phyloP scores from a whole-genome alignment of 2,888 invertebrate species.

The Acleris sparsana region DNA sequence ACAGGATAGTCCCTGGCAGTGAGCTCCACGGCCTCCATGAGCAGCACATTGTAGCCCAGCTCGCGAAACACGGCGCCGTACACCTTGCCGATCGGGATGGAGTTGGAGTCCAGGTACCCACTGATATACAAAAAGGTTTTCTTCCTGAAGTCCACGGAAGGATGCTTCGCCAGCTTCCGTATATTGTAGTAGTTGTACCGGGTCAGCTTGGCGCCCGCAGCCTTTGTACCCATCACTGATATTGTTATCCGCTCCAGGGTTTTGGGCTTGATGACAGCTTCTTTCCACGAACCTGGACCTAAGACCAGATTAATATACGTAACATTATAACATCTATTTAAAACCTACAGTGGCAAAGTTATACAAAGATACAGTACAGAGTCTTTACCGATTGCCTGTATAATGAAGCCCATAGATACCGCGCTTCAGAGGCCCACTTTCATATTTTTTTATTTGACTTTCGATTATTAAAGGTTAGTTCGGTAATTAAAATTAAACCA shows the following conservation, averaged over 20 bases:
- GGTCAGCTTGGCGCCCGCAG: slow-evolving; percentile 36
- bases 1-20: slow-evolving; percentile 60
- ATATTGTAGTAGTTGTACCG: slow-evolving; percentile 63
- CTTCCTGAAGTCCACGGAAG: slow-evolving; percentile 50
- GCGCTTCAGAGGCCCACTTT: too few relatives aligned
- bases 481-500: too few relatives aligned
- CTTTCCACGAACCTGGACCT: slow-evolving; percentile 60
- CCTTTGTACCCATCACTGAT: slow-evolving; percentile 45
- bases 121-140: slow-evolving; percentile 62
- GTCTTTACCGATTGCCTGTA: too few relatives aligned
- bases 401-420: too few relatives aligned
- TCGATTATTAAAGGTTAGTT: too few relatives aligned
- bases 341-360: too few relatives aligned
- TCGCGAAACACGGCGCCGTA: slow-evolving; percentile 51
- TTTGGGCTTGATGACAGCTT: slow-evolving; percentile 52
- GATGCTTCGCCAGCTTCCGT: slow-evolving; percentile 53
- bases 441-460: too few relatives aligned
- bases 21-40: slow-evolving; percentile 59
- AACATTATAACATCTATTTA: too few relatives aligned
- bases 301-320: slow-evolving; percentile 12
- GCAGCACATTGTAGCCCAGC: slow-evolving; percentile 58
- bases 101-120: slow-evolving; percentile 63
- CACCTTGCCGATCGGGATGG: slow-evolving; percentile 45
- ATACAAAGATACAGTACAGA: too few relatives aligned
- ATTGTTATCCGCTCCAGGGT: slow-evolving; percentile 55